A percentile compares a stretch with the other conserved stretches of the same genome.
These are phyloP conservation scores for Delphinus delphis DNA, from an alignment of 2,113 vertebrate species.

Conservation along the genomic window DNA sequence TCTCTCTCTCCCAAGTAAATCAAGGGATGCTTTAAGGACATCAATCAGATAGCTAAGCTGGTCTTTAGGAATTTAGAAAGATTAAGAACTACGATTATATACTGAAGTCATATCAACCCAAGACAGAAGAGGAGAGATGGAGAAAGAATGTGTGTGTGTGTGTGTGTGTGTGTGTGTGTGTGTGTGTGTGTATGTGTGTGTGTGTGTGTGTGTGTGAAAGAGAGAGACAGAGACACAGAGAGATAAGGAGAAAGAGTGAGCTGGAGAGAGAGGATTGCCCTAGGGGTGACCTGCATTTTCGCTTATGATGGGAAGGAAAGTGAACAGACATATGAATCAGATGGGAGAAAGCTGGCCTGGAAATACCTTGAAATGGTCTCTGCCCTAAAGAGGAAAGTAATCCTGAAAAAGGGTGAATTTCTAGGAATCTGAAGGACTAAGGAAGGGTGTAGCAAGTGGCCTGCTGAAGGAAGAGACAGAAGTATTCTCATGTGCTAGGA, in stretches of 20 bases:
- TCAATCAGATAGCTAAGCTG: neutral
- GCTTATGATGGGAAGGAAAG: neutral
- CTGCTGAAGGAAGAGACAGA: neutral
- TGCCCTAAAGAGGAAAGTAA: neutral
- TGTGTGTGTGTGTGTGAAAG: neutral
- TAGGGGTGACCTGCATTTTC: neutral
- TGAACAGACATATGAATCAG: neutral
- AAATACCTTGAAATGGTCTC: neutral
- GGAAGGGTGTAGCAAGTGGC: fast-evolving
- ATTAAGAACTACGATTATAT: neutral
- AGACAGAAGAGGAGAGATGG: neutral
- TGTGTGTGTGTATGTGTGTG: neutral
- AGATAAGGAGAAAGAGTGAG: too few species aligned
- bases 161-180: neutral
- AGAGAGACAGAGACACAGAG: neutral
- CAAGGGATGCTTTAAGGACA: neutral
- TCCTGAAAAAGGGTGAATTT: neutral
- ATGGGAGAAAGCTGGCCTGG: neutral
- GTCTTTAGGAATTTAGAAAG: neutral
- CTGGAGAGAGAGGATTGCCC: neutral
- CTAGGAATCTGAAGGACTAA: neutral
- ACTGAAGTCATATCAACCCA: neutral
- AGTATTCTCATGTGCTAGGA: neutral
- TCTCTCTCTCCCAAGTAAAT: neutral
- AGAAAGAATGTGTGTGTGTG: too few species aligned